Base-by-base conservation (phyloP, 1,140 invertebrate genomes). In the Grapholita molesta region DNA sequence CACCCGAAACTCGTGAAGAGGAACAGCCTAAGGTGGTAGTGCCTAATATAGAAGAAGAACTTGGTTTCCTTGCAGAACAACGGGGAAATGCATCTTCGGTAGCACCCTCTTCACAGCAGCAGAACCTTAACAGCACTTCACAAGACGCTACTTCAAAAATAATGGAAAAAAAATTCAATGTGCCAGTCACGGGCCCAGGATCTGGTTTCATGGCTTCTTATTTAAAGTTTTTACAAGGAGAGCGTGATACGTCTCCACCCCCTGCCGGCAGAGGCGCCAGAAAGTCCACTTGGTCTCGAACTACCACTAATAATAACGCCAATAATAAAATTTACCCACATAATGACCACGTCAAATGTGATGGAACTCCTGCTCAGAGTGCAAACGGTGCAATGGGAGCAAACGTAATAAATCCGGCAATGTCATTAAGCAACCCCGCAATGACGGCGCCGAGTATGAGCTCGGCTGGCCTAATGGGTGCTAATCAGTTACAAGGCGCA, bases 181-280 rank as follows among this genome's bases (percentile, higher is more conserved):
- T 86, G 77, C 92, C 91, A 70, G 92, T 91, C 75, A 94, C 92
- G 84, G 94, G 93, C 85, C 94, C 93, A 75, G 95, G 95, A 75
- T 94, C 95, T 28, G 95, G 96, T 69, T 97, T 97, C 85, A 96
- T 97, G 95, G 95, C 95, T 75, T 96, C 96, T 87, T 97, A 96
- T 91, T 91, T 96, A 42, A 97, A 96, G 83, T 97, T 97, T 88
- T 90, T 97, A 75, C 95, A 97, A 92, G 96, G 96, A 61, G 96
- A 96, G 79, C 93, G 95, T 28, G 96, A 96, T 67, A 94, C 95
- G 33, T 96, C 96, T 75, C 95, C 95, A n/a, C 95, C 95, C 32
- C 95, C 95, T 11, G 92, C 93, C 55, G 92, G 93, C 72, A 91
- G 94, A 77, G 94, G 94, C 70, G 94, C 93, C 73, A 93, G 94